These are phyloP conservation scores for Trachelipus rathkii DNA, from an alignment of 1,140 invertebrate species.

Conservation along the genomic window DNA sequence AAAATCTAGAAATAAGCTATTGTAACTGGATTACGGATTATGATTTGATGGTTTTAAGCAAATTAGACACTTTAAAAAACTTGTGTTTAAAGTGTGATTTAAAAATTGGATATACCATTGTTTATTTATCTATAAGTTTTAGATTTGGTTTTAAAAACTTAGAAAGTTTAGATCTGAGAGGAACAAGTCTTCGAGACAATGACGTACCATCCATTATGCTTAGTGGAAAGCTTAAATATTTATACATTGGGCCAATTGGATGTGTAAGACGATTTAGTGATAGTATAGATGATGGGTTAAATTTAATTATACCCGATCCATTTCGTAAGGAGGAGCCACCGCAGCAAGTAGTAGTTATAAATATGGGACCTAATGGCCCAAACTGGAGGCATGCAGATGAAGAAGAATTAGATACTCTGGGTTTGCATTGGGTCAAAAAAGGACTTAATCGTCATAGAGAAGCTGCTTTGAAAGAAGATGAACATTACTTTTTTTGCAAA, in stretches of 20 bases:
- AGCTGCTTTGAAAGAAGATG: conserved; percentile 35
- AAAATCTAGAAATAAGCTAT: conserved; percentile 34
- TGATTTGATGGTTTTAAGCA: conserved; percentile 45
- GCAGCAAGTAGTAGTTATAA: conserved; percentile 44
- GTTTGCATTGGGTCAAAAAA: conserved; percentile 42
- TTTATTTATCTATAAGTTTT: conserved; percentile 41
- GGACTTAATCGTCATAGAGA: conserved; percentile 28
- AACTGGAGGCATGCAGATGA: conserved; percentile 43
- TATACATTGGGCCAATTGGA: conserved; percentile 43
- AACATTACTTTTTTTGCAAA: conserved; percentile 44
- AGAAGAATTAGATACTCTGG: conserved; percentile 42
- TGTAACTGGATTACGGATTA: conserved; percentile 41
- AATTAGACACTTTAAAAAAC: conserved; percentile 34
- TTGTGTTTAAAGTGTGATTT: conserved; percentile 35
- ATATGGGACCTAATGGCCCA: conserved; percentile 42
- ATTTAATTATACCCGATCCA: conserved; percentile 42
- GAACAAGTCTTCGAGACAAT: conserved; percentile 40
- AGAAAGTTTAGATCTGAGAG: conserved; percentile 39
- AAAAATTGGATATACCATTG: conserved; percentile 38
- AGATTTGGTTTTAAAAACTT: conserved; percentile 43
- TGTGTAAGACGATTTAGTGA: conserved; percentile 33
- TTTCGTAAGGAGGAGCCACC: conserved; percentile 32
- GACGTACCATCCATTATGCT: conserved; percentile 39
- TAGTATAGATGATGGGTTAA: conserved; percentile 23
- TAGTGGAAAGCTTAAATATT: conserved; percentile 35